A percentile compares a stretch with the other conserved stretches of the same genome.
Conservation (phyloP, 2,888 invertebrate species). For the Nephrotoma guestfalica region DNA sequence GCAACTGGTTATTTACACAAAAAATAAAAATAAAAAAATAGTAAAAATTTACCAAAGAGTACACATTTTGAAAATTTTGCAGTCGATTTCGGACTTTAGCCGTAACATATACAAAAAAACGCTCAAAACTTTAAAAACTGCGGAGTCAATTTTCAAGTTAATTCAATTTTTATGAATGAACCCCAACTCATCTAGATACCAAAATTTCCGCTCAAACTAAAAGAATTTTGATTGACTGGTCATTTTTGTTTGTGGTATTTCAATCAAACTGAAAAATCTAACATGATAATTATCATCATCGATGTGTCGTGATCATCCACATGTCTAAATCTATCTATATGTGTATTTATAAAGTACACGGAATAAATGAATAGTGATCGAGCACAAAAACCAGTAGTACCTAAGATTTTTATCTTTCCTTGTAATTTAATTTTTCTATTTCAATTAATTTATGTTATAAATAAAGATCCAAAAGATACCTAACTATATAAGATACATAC, state of each 20-base stretch:
- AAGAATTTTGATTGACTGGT: not conserved
- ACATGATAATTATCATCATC: not conserved
- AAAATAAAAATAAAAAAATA: no score
- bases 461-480: not conserved
- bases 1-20: no score
- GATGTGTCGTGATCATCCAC: not conserved
- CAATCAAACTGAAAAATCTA: not conserved
- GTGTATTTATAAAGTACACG: not conserved
- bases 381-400: not conserved
- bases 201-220: not conserved
- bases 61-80: no score
- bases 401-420: not conserved
- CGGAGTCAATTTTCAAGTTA: no score
- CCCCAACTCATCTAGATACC: not conserved
- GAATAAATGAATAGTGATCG: not conserved
- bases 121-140: no score
- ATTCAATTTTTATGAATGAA: not conserved
- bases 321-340: not conserved
- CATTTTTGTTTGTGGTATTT: not conserved
- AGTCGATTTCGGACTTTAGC: no score
- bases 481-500: no score
- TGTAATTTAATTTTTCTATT: not conserved
- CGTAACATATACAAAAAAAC: no score
- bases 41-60: no score
- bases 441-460: not conserved